Conservation (phyloP, 2,113 vertebrate species). For the Pica pica region DNA sequence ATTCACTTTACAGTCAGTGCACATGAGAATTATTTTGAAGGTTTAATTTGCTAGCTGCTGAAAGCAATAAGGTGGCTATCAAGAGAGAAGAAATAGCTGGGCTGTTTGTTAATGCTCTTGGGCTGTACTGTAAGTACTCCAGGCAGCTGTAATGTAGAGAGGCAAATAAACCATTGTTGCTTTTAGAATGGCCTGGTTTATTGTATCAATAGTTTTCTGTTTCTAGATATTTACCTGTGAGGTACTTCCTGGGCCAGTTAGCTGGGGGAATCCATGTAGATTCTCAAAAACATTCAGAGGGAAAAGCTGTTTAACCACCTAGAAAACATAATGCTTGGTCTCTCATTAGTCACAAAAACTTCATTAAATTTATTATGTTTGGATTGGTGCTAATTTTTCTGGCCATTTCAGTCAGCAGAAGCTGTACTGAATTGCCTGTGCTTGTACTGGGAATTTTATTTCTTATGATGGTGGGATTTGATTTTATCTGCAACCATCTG, state of each 20-base stretch:
- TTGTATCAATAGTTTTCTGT: conserved; percentile 21
- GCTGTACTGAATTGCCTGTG: conserved; percentile 7
- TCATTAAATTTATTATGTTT: conserved; percentile 51
- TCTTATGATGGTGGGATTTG: conserved; percentile 57
- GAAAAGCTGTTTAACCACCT: background rate
- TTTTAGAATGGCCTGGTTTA: conserved; percentile 41
- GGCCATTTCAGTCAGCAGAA: conserved; percentile 50
- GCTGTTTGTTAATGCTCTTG: conserved; percentile 52
- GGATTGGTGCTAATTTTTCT: conserved; percentile 44
- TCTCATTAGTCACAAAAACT: background rate
- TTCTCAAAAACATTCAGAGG: background rate
- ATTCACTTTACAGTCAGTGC: conserved; percentile 69
- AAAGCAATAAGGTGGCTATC: conserved; percentile 64
- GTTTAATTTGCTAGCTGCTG: conserved; percentile 73
- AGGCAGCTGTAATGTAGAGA: background rate
- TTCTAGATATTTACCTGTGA: background rate
- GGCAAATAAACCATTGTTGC: conserved; percentile 40
- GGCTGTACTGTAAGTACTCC: background rate
- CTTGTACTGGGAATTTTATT: conserved; percentile 61
- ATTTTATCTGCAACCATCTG: conserved; percentile 75
- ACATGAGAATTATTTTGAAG: conserved; percentile 72
- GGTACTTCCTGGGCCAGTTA: background rate
- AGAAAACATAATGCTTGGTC: background rate
- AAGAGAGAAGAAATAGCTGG: conserved; percentile 51
- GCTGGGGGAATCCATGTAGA: background rate